A percentile compares a stretch with the other conserved stretches of the same genome.
phyloP scores from a whole-genome alignment of 2,113 vertebrate genomes.

The Charadrius vociferus region DNA sequence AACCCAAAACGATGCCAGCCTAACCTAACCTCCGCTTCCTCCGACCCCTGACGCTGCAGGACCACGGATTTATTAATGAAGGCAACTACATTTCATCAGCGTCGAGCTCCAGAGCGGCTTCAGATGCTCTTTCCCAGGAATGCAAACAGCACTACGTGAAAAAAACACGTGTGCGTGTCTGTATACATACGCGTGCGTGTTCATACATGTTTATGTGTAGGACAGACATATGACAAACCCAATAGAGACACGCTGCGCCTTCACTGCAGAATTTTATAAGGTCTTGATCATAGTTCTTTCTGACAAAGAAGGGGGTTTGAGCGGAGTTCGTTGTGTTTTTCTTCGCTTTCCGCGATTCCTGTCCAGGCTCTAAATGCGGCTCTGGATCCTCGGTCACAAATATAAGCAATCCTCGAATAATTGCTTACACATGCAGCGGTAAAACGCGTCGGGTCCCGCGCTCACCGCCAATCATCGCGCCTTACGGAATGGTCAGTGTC shows the following conservation, averaged over 20 bases:
- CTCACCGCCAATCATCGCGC: background rate
- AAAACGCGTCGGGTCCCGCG: background rate
- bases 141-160: background rate
- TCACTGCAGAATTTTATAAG: background rate
- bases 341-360: background rate
- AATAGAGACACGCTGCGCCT: background rate
- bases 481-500: background rate
- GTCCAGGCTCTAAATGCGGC: background rate
- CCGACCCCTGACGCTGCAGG: background rate
- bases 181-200: fast-evolving
- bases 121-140: background rate
- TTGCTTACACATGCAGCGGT: conserved; percentile 51
- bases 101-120: background rate
- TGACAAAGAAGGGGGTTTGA: background rate
- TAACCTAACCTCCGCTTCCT: background rate
- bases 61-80: background rate
- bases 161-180: fast-evolving
- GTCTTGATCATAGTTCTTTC: background rate
- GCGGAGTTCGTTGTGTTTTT: background rate
- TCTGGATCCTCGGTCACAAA: conserved; percentile 17
- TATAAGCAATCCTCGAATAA: conserved; percentile 54
- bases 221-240: background rate
- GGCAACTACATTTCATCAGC: background rate
- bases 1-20: conserved; percentile 20
- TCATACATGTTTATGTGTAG: background rate